Conservation (phyloP, 37 sponge, comb jelly and placozoan genomes). For the Ianthella basta region DNA sequence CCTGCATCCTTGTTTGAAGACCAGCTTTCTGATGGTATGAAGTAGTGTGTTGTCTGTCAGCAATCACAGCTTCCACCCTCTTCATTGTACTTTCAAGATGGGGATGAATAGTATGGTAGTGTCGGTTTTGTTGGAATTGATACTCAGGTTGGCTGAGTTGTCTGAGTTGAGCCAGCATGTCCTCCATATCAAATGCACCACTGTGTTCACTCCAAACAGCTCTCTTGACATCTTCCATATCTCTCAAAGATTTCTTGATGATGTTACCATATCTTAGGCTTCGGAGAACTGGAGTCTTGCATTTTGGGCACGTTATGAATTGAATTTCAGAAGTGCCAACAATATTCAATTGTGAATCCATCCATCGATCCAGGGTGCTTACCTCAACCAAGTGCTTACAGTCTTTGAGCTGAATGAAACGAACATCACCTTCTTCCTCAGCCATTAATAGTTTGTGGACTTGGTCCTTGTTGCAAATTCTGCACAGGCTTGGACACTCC, state of each 20-base stretch:
- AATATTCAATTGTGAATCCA: conserved; percentile 50
- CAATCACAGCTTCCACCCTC: no score
- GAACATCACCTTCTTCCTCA: conserved; percentile 83
- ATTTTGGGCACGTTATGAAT: conserved; percentile 80
- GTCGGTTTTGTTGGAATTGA: no score
- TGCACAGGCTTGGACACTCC: conserved; percentile 72
- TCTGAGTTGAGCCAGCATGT: no score
- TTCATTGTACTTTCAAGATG: no score
- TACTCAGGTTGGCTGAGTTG: no score
- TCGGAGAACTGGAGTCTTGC: conserved; percentile 69
- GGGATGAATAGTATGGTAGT: no score
- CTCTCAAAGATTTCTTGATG: conserved; percentile 60
- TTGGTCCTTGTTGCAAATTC: conserved; percentile 62
- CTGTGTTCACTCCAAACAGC: not conserved
- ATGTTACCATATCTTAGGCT: conserved; percentile 84
- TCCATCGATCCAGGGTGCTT: conserved; percentile 78
- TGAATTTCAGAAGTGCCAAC: conserved; percentile 35
- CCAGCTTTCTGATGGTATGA: not conserved
- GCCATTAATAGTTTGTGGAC: conserved; percentile 71
- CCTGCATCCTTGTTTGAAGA: not conserved
- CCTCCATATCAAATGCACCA: no score
- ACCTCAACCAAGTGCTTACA: conserved; percentile 86
- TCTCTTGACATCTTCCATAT: conserved; percentile 75
- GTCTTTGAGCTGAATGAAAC: conserved; percentile 81
- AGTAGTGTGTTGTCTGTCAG: not conserved